phyloP scores from a whole-genome alignment of 1,140 invertebrate genomes.

The Mizuhopecten yessoensis region DNA sequence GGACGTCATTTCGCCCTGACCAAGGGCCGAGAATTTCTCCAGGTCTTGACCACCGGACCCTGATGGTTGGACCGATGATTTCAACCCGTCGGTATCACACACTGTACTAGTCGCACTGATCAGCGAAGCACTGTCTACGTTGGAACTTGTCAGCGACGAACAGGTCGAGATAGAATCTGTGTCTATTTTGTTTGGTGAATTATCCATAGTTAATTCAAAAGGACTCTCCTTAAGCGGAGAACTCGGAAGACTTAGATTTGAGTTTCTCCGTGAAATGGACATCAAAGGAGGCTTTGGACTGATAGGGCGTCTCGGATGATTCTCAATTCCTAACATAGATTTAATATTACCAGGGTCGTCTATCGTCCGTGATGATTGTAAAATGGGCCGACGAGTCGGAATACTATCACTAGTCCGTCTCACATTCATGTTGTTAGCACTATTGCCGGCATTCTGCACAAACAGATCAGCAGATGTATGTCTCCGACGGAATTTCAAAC shows the following conservation, averaged over 20 bases:
- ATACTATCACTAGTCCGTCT: constrained; percentile 60
- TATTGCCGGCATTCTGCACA: constrained; percentile 42
- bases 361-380: constrained; percentile 49
- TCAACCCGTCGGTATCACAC: constrained; percentile 27
- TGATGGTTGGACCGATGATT: constrained; percentile 48
- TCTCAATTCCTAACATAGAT: constrained; percentile 48
- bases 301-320: constrained; percentile 60
- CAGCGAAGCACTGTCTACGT: background rate
- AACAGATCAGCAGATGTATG: constrained; percentile 69
- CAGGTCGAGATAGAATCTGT: constrained; percentile 44
- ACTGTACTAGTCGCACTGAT: background rate
- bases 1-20: constrained; percentile 72
- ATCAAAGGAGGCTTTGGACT: constrained; percentile 58
- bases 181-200: constrained; percentile 15
- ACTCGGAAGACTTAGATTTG: constrained; percentile 60
- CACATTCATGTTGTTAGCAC: constrained; percentile 41
- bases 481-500: constrained; percentile 61
- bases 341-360: constrained; percentile 55
- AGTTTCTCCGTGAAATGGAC: constrained; percentile 55
- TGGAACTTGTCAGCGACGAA: background rate
- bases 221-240: constrained; percentile 53
- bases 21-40: constrained; percentile 49
- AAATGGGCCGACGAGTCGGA: constrained; percentile 42
- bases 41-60: constrained; percentile 41
- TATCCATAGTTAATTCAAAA: constrained; percentile 46